A percentile compares a stretch with the other conserved stretches of the same genome.
Conservation (phyloP, 1,140 invertebrate species). For the Matsumurasca onukii region DNA sequence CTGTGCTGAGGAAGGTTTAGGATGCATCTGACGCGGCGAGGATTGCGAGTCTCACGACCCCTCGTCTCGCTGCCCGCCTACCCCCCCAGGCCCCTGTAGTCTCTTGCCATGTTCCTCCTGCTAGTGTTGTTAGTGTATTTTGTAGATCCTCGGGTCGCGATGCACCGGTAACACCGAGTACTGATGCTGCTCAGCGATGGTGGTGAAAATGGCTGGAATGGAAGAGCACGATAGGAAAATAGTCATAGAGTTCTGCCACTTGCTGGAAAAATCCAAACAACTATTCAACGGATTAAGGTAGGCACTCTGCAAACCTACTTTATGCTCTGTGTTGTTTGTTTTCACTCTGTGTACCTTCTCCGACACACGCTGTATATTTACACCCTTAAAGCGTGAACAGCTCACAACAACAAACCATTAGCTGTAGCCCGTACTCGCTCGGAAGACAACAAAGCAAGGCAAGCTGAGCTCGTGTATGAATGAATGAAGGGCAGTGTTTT, state of each 20-base stretch:
- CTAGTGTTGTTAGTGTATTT: neutral
- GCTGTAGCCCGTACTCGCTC: too few relatives aligned
- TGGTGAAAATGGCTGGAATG: slow-evolving; percentile 71
- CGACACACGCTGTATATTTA: too few relatives aligned
- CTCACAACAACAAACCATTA: too few relatives aligned
- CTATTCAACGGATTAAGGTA: slow-evolving; percentile 94
- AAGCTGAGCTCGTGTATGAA: too few relatives aligned
- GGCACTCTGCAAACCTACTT: slow-evolving; percentile 32
- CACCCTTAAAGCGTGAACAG: too few relatives aligned
- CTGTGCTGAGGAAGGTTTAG: neutral
- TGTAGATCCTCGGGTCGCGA: neutral
- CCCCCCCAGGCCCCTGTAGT: neutral
- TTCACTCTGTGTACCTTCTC: too few relatives aligned
- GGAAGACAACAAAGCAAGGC: too few relatives aligned
- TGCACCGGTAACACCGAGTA: slow-evolving; percentile 22
- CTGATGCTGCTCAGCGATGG: slow-evolving; percentile 39
- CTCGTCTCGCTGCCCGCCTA: neutral
- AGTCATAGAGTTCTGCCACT: slow-evolving; percentile 94
- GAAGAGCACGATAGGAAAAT: slow-evolving; percentile 91
- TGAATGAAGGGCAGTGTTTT: too few relatives aligned
- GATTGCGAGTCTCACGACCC: neutral
- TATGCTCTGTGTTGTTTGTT: neutral
- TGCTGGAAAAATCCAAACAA: slow-evolving; percentile 96
- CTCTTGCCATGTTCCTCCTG: neutral
- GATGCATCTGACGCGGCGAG: neutral